A percentile compares a stretch with the other conserved stretches of the same genome.
phyloP scores from a whole-genome alignment of 2,888 invertebrate species.

The Synanthedon myopaeformis region DNA sequence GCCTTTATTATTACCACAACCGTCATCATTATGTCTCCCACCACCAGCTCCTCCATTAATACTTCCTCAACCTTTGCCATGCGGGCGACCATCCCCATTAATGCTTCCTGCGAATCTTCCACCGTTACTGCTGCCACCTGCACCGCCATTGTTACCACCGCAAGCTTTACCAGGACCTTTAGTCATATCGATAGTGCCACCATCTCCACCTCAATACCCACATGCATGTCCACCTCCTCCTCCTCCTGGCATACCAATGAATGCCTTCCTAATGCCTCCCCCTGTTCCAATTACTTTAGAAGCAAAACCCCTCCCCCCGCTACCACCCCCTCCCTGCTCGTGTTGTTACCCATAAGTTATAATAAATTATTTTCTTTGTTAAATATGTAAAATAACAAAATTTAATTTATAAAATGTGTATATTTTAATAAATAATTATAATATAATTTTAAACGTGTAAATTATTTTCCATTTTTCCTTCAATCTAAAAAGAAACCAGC shows the following conservation, averaged over 20 bases:
- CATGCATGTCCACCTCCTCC: constrained; percentile 21
- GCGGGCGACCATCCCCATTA: constrained; percentile 10
- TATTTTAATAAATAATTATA: too few relatives aligned
- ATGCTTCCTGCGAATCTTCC: constrained; percentile 11
- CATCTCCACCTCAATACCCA: constrained; percentile 18
- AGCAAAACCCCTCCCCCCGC: constrained; percentile 33
- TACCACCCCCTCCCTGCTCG: constrained; percentile 14
- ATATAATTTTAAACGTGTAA: too few relatives aligned
- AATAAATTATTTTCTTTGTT: too few relatives aligned
- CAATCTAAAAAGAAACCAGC: too few relatives aligned
- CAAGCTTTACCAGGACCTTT: constrained; percentile 14
- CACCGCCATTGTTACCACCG: constrained; percentile 1
- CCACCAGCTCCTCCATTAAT: constrained; percentile 13
- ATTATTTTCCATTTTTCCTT: too few relatives aligned
- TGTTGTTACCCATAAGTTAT: constrained; percentile 12
- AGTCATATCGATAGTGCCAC: constrained; percentile 35
- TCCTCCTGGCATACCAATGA: constrained; percentile 40
- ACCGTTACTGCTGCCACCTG: constrained; percentile 4
- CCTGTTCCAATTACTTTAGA: constrained; percentile 49
- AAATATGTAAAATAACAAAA: too few relatives aligned
- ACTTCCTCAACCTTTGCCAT: constrained; percentile 11
- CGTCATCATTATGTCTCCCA: constrained; percentile 13
- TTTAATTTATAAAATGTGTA: too few relatives aligned
- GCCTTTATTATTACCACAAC: constrained; percentile 9
- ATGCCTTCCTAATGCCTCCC: constrained; percentile 44